Percentiles rank a stretch among this genome's conserved stretches.
Conservation (phyloP, 2,113 vertebrate species). For the Fregetta grallaria region DNA sequence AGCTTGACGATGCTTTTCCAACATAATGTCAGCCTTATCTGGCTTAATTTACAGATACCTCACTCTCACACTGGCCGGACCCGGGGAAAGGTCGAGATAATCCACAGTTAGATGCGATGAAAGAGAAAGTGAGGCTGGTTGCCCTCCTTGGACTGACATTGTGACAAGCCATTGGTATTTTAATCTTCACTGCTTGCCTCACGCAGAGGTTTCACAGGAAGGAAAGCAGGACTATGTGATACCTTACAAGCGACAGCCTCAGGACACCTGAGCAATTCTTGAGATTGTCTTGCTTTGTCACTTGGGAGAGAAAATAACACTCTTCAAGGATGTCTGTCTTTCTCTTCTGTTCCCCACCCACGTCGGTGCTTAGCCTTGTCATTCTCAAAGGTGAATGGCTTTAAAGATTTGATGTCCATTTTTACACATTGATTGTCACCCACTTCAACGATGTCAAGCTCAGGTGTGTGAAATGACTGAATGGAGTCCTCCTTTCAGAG, state of each 20-base stretch:
- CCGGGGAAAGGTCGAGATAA: background rate
- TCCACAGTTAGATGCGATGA: background rate
- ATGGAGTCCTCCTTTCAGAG: background rate
- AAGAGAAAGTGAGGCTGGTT: background rate
- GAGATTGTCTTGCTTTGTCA: background rate
- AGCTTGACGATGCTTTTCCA: background rate
- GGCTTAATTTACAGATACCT: background rate
- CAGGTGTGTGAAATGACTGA: background rate
- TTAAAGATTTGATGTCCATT: background rate
- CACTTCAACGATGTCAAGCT: background rate
- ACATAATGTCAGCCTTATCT: background rate
- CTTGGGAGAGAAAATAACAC: background rate
- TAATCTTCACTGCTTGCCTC: background rate
- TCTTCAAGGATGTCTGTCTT: background rate
- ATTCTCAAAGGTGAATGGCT: background rate
- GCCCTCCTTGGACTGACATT: background rate
- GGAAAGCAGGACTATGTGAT: background rate
- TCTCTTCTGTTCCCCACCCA: background rate
- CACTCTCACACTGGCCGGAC: background rate
- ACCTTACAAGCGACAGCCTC: background rate
- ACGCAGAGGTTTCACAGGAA: background rate
- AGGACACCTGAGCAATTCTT: background rate
- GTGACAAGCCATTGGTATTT: background rate
- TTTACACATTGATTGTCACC: background rate
- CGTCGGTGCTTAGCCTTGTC: background rate